Conservation (phyloP, 2,113 vertebrate species). For the Chloebia gouldiae region DNA sequence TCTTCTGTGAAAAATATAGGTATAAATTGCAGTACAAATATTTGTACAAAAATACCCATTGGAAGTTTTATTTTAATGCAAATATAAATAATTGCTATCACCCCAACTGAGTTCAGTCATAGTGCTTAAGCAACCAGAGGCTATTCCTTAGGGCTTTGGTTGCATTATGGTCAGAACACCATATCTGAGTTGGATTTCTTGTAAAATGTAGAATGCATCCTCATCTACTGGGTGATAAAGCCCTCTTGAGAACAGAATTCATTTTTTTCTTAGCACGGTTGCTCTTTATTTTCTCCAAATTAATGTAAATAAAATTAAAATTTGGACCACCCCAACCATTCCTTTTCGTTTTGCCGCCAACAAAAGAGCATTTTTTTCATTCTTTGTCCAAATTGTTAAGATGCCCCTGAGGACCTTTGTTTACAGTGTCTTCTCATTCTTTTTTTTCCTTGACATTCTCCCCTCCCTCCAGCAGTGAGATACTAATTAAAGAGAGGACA, state of each 20-base stretch:
- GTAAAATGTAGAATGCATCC: background rate
- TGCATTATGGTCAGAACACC: background rate
- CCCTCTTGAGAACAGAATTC: background rate
- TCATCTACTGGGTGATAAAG: background rate
- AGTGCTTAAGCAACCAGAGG: background rate
- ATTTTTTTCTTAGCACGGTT: background rate
- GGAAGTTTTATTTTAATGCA: background rate
- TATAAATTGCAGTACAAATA: background rate
- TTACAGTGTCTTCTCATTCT: constrained; percentile 70
- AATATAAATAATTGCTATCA: background rate
- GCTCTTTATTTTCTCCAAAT: background rate
- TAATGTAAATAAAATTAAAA: background rate
- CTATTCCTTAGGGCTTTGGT: background rate
- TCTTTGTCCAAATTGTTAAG: constrained; percentile 64
- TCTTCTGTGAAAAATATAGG: background rate
- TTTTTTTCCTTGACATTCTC: constrained; percentile 64
- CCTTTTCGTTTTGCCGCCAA: background rate
- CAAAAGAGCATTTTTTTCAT: constrained; percentile 66
- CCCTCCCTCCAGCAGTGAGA: constrained; percentile 70
- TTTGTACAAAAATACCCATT: background rate
- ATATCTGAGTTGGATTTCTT: background rate
- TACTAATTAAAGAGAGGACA: constrained; percentile 77
- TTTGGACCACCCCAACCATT: background rate
- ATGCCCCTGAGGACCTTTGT: constrained; percentile 71
- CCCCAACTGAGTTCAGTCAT: accelerated